A percentile compares a stretch with the other conserved stretches of the same genome.
phyloP scores from a whole-genome alignment of 2,113 vertebrate species.

The Anarhynchus alexandrinus region DNA sequence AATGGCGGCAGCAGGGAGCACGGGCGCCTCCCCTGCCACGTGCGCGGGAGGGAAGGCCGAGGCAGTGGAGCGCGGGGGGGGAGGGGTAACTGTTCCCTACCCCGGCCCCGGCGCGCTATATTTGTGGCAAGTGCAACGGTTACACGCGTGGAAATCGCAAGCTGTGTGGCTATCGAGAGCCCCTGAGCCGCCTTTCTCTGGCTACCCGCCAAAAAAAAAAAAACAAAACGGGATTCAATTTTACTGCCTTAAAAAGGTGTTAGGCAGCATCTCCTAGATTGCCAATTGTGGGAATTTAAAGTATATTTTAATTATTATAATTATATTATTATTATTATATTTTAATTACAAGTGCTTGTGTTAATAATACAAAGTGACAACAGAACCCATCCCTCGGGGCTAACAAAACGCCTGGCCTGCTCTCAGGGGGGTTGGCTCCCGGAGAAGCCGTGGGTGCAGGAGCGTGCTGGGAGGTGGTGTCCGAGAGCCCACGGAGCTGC shows the following conservation, averaged over 20 bases:
- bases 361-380: not conserved
- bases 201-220: too few species aligned
- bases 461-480: too few species aligned
- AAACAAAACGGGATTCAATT: not conserved
- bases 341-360: not conserved
- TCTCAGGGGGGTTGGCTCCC: too few species aligned
- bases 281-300: not conserved
- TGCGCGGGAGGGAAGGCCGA: not conserved
- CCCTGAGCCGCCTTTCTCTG: accelerated
- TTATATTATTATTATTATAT: too few species aligned
- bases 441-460: too few species aligned
- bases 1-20: not conserved
- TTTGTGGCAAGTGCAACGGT: accelerated
- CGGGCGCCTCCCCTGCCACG: not conserved
- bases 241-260: too few species aligned
- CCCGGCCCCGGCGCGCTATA: too few species aligned
- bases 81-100: accelerated
- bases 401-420: too few species aligned
- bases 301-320: not conserved
- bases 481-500: too few species aligned
- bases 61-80: too few species aligned
- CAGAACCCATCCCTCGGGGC: too few species aligned
- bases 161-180: accelerated
- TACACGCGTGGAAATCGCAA: accelerated
- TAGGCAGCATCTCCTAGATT: not conserved